These are phyloP conservation scores for Lanistes nyassanus DNA, from an alignment of 1,140 invertebrate genomes.

Conservation along the genomic window DNA sequence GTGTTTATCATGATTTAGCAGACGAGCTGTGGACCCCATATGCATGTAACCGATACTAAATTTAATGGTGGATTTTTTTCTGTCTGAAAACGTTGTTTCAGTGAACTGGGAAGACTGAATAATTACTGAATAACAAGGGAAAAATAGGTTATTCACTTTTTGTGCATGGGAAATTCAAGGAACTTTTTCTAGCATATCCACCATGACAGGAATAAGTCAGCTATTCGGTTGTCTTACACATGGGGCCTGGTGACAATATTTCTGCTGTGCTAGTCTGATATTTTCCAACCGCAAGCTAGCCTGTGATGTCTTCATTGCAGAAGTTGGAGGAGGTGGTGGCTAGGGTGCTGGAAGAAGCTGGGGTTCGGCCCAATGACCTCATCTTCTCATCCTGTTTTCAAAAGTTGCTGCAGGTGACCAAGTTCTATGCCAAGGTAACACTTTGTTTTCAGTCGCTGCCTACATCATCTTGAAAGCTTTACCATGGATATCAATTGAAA, in stretches of 20 bases:
- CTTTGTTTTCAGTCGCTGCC: background rate
- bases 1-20: too few relatives aligned
- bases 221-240: too few relatives aligned
- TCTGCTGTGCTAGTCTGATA: background rate
- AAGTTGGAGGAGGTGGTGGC: constrained; percentile 39
- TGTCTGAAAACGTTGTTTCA: too few relatives aligned
- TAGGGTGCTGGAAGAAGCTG: constrained; percentile 34
- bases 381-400: constrained; percentile 39
- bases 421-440: constrained; percentile 46
- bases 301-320: constrained; percentile 22
- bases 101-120: background rate
- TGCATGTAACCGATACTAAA: too few relatives aligned
- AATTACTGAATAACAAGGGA: too few relatives aligned
- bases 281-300: background rate
- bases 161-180: background rate
- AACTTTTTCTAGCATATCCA: too few relatives aligned
- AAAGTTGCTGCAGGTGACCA: constrained; percentile 44
- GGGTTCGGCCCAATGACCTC: constrained; percentile 28
- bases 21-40: too few relatives aligned
- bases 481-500: background rate
- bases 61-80: too few relatives aligned
- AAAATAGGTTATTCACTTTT: too few relatives aligned
- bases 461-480: background rate
- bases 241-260: too few relatives aligned
- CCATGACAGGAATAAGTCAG: too few relatives aligned